Conservation (phyloP, 2,797 vertebrate genomes). For the Serranus cabrilla region DNA sequence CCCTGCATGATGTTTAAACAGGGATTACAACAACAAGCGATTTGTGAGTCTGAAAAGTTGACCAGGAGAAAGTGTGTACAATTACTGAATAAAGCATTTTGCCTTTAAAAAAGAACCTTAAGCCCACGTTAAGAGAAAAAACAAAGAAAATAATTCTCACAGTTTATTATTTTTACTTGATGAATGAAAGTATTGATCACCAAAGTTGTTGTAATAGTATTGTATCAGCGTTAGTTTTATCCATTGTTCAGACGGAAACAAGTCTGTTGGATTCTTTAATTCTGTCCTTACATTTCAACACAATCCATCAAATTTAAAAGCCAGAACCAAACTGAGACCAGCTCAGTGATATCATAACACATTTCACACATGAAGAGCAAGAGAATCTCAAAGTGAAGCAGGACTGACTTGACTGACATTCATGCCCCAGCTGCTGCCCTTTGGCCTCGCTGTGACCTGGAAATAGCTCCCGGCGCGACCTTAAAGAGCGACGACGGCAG, state of each 20-base stretch:
- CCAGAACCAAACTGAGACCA: not conserved
- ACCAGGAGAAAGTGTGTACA: too few species aligned
- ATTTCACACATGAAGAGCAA: not conserved
- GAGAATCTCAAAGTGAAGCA: slow-evolving; percentile 6
- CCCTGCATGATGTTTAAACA: not conserved
- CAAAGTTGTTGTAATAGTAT: not conserved
- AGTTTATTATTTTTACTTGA: not conserved
- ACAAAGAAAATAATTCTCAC: too few species aligned
- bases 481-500: slow-evolving; percentile 19
- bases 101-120: too few species aligned
- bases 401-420: slow-evolving; percentile 42
- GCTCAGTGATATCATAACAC: not conserved
- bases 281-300: not conserved
- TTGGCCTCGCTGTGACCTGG: slow-evolving; percentile 72
- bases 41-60: too few species aligned
- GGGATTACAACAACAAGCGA: too few species aligned
- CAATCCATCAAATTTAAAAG: not conserved
- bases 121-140: too few species aligned
- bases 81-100: too few species aligned
- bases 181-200: not conserved
- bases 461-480: slow-evolving; percentile 58
- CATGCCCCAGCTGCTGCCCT: slow-evolving; percentile 50
- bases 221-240: not conserved
- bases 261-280: not conserved
- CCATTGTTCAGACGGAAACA: not conserved